These are phyloP conservation scores for Carettochelys insculpta DNA, from an alignment of 2,113 vertebrate genomes.

Conservation along the genomic window DNA sequence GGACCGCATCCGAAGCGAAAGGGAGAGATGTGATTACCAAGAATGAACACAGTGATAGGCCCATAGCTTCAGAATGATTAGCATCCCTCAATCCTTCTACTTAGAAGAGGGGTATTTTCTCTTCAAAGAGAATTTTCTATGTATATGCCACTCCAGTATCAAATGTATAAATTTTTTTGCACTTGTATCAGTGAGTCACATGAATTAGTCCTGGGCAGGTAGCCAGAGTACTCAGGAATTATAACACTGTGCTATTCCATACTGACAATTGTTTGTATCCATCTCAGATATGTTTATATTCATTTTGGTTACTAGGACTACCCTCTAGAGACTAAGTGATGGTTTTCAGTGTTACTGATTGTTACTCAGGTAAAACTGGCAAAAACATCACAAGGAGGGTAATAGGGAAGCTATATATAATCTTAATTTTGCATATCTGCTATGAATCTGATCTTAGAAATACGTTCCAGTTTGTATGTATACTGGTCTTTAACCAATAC, in stretches of 20 bases:
- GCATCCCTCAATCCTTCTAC: background rate
- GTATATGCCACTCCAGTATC: background rate
- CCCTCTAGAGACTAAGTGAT: background rate
- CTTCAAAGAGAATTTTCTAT: background rate
- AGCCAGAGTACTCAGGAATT: background rate
- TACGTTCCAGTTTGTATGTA: too few relatives aligned
- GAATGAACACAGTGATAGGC: background rate
- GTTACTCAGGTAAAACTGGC: background rate
- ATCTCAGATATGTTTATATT: background rate
- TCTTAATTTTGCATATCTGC: background rate
- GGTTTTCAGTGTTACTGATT: background rate
- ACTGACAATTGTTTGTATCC: background rate
- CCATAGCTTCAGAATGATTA: background rate
- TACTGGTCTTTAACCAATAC: too few relatives aligned
- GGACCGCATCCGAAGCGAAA: background rate
- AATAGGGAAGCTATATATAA: background rate
- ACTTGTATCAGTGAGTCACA: background rate
- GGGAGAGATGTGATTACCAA: fast-evolving
- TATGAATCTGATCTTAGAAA: too few relatives aligned
- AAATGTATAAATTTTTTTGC: background rate
- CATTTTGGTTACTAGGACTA: background rate
- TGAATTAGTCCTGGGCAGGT: background rate
- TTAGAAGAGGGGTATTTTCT: background rate
- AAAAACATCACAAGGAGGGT: background rate
- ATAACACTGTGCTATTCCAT: fast-evolving